Base-by-base conservation (phyloP, 2,888 invertebrate genomes). In the Lottia scabra region DNA sequence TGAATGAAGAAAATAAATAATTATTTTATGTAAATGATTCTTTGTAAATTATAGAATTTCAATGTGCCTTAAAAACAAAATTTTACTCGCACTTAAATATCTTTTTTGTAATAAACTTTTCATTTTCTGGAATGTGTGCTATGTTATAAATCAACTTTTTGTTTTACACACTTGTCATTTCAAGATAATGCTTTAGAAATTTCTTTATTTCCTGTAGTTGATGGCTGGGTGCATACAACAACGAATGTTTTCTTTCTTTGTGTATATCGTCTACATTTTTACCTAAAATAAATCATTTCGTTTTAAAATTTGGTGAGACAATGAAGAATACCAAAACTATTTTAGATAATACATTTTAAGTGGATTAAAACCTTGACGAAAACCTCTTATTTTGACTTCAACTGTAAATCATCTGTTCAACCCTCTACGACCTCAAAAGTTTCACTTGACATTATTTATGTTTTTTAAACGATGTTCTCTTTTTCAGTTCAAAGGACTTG, bases 111-210 rank as follows among this genome's bases (percentile, higher is more conserved):
- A 38, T 38, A 38, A 38, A 38, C 38, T 38, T 38, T 38, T 38
- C 38, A 38, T 38, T 38, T 38, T 38, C 38, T 38, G 38, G 38
- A 38, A 38, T 38, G 38, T 38, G 38, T 38, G 38, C 38, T 38
- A 38, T 38, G 38, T 38, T 56, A 56, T 56, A 56, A 56, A 56
- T 56, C 56, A 56, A 56, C 19, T 23, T 38, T 23, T 56, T 56
- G 56, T 56, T 56, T 56, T 23, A 56, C 56, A 56, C 56, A 56
- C 56, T 56, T 56, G 56, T 56, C 56, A 56, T 56, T 56, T 56
- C 12, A 23, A 56, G 56, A 56, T 56, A 56, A 56, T 23, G 56
- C 23, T 23, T 56, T 19, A 23, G 23, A 12, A 56, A 23, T 56
- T 56, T 56, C 56, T 23, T 56, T 56, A 23, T 23, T 56, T 19